Percentiles rank a stretch among this genome's conserved stretches.
Conservation (phyloP, 1,140 invertebrate genomes). For the Homarus americanus region DNA sequence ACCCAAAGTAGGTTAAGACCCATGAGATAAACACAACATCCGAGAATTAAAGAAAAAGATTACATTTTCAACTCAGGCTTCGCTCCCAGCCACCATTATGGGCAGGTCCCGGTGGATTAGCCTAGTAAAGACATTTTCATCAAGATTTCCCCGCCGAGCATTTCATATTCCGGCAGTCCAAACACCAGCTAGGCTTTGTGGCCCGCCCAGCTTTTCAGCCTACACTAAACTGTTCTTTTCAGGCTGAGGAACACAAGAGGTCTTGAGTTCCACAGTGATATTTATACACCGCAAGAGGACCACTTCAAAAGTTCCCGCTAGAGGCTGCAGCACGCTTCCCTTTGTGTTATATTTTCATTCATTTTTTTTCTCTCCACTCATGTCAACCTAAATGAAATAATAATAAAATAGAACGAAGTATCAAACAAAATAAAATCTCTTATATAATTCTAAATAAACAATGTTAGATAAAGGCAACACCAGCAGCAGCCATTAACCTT, state of each 20-base stretch:
- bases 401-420: not conserved
- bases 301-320: constrained; percentile 29
- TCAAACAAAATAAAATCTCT: not conserved
- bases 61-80: not conserved
- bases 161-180: constrained; percentile 35
- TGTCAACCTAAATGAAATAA: not conserved
- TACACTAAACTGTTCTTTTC: constrained; percentile 65
- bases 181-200: constrained; percentile 50
- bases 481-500: too few relatives aligned
- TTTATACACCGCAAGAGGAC: constrained; percentile 38
- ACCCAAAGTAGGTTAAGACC: not conserved
- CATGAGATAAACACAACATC: not conserved
- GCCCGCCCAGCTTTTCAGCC: constrained; percentile 44
- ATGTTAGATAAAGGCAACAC: not conserved
- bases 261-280: constrained; percentile 57
- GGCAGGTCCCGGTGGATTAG: not conserved
- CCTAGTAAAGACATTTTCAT: not conserved
- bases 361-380: not conserved
- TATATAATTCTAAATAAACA: too few relatives aligned
- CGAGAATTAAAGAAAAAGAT: not conserved
- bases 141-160: not conserved
- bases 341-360: not conserved
- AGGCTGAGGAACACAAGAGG: constrained; percentile 33
- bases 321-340: not conserved
- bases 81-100: not conserved